Evolutionary conservation across 1,140 invertebrate species (phyloP).

Genomic region (Drosophila trapezifrons): DNA sequence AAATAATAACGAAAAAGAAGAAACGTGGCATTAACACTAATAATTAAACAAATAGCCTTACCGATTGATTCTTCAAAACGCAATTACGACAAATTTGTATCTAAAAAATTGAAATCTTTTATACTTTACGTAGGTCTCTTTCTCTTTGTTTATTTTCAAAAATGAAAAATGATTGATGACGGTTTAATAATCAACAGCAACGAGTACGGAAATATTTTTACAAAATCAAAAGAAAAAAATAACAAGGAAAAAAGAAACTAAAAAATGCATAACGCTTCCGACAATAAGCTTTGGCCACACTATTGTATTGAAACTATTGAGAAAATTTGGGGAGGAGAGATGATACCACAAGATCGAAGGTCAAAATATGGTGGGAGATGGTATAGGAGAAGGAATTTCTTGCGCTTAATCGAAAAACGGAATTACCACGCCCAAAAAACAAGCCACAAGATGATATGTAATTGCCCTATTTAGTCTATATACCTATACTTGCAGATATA

Average conservation of each 20-base stretch:
- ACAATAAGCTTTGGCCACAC: conserved; percentile 82
- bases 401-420: conserved; percentile 43
- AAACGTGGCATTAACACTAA: conserved; percentile 23
- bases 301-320: conserved; percentile 38
- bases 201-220: conserved; percentile 39
- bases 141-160: conserved; percentile 34
- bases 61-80: conserved; percentile 7
- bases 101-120: conserved; percentile 12
- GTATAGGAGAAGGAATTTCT: conserved; percentile 52
- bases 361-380: conserved; percentile 24
- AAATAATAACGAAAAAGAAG: conserved; percentile 25
- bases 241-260: conserved; percentile 38
- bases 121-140: conserved; percentile 23
- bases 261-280: conserved; percentile 80
- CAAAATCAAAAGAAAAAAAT: conserved; percentile 31
- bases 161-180: neutral
- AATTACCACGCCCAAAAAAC: conserved; percentile 35
- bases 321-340: conserved; percentile 17
- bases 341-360: conserved; percentile 10
- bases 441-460: conserved; percentile 21
- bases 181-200: conserved; percentile 11
- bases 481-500: conserved; percentile 42
- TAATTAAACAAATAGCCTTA: conserved; percentile 53
- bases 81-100: conserved; percentile 13
- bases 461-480: conserved; percentile 63